These are phyloP conservation scores for Mastomys natalensis DNA, from an alignment of 2,113 vertebrate genomes.

Conservation along the genomic window DNA sequence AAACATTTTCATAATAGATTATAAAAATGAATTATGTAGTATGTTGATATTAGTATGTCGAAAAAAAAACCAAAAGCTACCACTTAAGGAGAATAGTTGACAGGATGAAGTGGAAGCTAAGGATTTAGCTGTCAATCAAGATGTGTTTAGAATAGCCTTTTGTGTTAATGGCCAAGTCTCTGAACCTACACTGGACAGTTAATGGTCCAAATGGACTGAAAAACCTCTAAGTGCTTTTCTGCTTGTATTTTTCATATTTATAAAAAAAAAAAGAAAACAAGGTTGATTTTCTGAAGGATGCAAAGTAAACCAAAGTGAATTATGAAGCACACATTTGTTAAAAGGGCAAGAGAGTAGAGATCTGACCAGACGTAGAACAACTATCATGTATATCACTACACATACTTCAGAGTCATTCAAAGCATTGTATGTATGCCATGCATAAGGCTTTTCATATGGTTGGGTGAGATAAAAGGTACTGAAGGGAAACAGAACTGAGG, in stretches of 20 bases:
- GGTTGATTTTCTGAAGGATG: neutral
- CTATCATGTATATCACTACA: rapidly evolving
- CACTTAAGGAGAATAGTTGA: neutral
- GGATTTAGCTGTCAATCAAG: neutral
- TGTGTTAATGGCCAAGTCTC: neutral
- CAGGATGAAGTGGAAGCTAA: too few species aligned
- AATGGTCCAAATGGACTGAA: neutral
- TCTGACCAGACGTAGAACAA: neutral
- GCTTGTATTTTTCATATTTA: neutral
- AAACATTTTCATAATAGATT: neutral
- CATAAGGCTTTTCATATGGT: neutral
- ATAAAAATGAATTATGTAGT: neutral
- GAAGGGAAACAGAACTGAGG: neutral
- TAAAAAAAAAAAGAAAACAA: too few species aligned
- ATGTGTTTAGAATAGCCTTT: neutral
- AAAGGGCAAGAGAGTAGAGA: neutral
- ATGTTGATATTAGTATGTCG: neutral
- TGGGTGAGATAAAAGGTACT: neutral
- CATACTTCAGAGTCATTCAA: neutral
- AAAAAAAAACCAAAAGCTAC: neutral
- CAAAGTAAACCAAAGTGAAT: too few species aligned
- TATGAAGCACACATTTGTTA: neutral
- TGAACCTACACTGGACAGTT: too few species aligned
- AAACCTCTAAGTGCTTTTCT: neutral
- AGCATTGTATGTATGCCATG: too few species aligned